Base-by-base conservation (phyloP, 2,113 vertebrate species). In the human region DNA sequence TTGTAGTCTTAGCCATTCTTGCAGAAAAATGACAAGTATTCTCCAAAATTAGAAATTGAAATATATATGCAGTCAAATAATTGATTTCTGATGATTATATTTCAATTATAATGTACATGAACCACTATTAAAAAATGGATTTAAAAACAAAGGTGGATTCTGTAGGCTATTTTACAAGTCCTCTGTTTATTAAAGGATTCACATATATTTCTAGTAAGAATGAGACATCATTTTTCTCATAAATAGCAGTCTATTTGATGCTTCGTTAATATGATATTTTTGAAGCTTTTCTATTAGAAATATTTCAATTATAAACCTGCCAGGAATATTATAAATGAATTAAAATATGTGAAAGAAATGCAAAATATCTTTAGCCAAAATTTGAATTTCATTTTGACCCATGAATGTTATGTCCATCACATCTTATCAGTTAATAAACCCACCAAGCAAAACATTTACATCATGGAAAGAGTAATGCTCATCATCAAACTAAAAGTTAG, bases 201-300 rank as follows among this genome's bases (percentile, higher is more conserved):
- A 93, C 43, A 80, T 86, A 90, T 48, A 48, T 76, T 94, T 89
- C 93, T 68, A 52, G 88, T 76, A 83, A 91, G 72, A 93, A 94
- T 82, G 93, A 75, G 11, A 96, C 84, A 93, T 85, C 23, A 68
- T 43, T 87, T 97, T 79, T 70, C 50, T 83, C 79, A 57, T 91
- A 86, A 86, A 38, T 72, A 73, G 30, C 12, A 85, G 9, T 0
- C 86, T 91, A 40, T 75, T 84, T 91, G 52, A 70, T 91, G 43
- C 12, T 82, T 79, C 82, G 70, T 84, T 90, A 92, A 57, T 50
- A 45, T 40, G 11, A 2, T 75, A 59, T 30, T 80, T 90, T 66
- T 68, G 6, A 89, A 93, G 1, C 3, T 66, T 50, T 96, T 79
- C 5, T 90, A 38, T 43, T 52, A 64, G 16, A 95, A 61, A 61